These are phyloP conservation scores for Pecten maximus DNA, from an alignment of 2,888 invertebrate genomes.

Conservation along the genomic window DNA sequence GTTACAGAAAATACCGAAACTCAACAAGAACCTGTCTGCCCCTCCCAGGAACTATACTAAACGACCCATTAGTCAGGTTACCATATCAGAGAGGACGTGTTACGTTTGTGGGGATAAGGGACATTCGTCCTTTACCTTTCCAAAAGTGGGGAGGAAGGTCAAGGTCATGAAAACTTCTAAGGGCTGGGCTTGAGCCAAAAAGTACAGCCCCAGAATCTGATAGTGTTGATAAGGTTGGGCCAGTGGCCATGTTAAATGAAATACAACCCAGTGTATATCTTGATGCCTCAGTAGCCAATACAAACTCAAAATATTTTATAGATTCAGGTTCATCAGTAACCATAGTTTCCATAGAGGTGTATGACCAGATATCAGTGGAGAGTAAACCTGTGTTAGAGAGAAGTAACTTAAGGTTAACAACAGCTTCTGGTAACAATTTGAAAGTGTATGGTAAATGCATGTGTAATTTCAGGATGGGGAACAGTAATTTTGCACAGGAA, in stretches of 20 bases:
- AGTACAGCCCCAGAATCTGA: slow-evolving; percentile 40
- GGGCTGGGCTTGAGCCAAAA: slow-evolving; percentile 48
- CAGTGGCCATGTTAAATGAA: background rate
- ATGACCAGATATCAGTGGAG: background rate
- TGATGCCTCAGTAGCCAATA: background rate
- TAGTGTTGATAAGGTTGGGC: background rate
- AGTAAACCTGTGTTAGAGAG: background rate
- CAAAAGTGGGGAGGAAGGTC: background rate
- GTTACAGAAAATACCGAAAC: too few species aligned
- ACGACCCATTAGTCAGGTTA: background rate
- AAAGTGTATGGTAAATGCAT: slow-evolving; percentile 21
- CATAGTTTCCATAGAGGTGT: background rate
- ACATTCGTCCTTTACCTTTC: background rate
- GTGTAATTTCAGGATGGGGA: slow-evolving; percentile 38
- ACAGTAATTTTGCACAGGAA: slow-evolving; percentile 40
- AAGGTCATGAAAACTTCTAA: slow-evolving; percentile 42
- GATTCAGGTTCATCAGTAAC: background rate
- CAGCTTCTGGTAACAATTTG: slow-evolving; percentile 35
- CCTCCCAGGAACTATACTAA: background rate
- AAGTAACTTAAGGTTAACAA: slow-evolving; percentile 5
- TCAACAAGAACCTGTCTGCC: too few species aligned
- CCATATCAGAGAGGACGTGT: background rate
- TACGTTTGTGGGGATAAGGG: background rate
- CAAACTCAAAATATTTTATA: background rate
- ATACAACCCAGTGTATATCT: background rate